Base-by-base conservation (phyloP, 2,888 invertebrate genomes). In the Protonemura montana region DNA sequence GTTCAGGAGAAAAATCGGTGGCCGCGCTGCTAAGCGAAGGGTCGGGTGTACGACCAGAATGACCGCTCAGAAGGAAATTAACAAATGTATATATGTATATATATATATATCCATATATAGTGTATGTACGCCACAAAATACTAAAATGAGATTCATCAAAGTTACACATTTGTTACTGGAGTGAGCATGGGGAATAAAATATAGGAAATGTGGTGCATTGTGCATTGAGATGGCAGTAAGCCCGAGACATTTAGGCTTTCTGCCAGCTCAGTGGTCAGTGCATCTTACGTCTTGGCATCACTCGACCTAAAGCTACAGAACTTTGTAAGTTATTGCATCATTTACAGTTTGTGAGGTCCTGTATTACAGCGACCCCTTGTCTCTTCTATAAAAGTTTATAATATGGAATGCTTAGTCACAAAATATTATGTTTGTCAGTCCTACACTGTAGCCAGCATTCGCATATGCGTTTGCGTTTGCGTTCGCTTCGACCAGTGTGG, bases 291-390 rank as follows among this genome's bases (percentile, higher is more conserved):
- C 85, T 86, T 87, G 84, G 41, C 78, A 6, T 88, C 88, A 88
- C 88, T 88, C 87, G 35, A 87, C 87, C 88, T 88, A 88, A 87
- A 88, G 88, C 88, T 88, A 88, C 88, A 88, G 88, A 88, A 87
- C 87, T 87, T 88, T 80, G 85, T 92, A 91, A 91, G 91, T 92
- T 92, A 92, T 92, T 92, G 92, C 92, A 92, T 92, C 91, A 91
- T 91, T 92, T 92, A 92, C 92, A 92, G 91, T 92, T 91, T 92
- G 91, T 91, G 92, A 92, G 92, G 91, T 92, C 92, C 92, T 92
- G 92, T 90, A 92, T 91, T 91, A 91, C 91, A 91, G 91, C 91
- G 92, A 92, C 92, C 92, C 92, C 92, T 87, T 88, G 88, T 88
- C 87, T 88, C 88, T 88, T 87, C 87, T 87, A 88, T 87, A 88